phyloP scores from a whole-genome alignment of 2,888 invertebrate genomes.

The Tridacna gigas region DNA sequence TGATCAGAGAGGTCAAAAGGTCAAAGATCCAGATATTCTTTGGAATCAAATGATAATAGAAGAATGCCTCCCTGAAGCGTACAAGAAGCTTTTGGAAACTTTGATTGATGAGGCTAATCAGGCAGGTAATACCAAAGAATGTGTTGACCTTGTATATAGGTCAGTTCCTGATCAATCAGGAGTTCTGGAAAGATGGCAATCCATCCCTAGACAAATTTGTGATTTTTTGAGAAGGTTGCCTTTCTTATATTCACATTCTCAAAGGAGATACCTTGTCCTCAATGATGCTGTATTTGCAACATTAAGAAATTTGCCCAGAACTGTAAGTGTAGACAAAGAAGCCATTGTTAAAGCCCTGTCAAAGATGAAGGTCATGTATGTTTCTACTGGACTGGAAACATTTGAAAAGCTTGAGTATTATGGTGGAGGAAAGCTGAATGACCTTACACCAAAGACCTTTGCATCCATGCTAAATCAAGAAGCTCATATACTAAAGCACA shows the following conservation, averaged over 20 bases:
- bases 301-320: background rate
- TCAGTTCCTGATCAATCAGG: slow-evolving; percentile 48
- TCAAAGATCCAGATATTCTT: slow-evolving; percentile 66
- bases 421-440: background rate
- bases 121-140: slow-evolving; percentile 28
- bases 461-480: background rate
- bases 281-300: slow-evolving; percentile 37
- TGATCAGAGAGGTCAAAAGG: slow-evolving; percentile 53
- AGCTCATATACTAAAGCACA: background rate
- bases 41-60: slow-evolving; percentile 78
- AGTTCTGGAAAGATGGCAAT: slow-evolving; percentile 48
- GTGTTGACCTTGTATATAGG: slow-evolving; percentile 38
- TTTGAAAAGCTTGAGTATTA: background rate
- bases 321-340: background rate
- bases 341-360: slow-evolving; percentile 6
- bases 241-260: slow-evolving; percentile 32
- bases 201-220: background rate
- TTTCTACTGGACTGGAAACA: background rate
- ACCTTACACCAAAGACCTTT: background rate
- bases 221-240: slow-evolving; percentile 61
- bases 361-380: background rate
- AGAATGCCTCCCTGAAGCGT: slow-evolving; percentile 74
- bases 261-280: slow-evolving; percentile 27
- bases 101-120: background rate
- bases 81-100: slow-evolving; percentile 31